Conservation (phyloP, 1,140 invertebrate genomes). For the Chrysomallon squamiferum region DNA sequence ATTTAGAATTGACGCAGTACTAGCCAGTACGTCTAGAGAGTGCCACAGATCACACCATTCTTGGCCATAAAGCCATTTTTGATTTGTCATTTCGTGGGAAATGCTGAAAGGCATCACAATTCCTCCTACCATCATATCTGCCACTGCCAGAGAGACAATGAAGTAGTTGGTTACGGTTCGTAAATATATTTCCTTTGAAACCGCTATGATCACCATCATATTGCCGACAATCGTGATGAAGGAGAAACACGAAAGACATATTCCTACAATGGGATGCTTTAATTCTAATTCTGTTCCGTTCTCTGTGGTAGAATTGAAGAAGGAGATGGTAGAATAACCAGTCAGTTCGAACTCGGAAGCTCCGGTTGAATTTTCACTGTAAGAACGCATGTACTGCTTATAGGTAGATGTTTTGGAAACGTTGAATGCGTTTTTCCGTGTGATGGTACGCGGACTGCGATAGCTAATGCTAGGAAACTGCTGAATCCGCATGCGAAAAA, state of each 20-base stretch:
- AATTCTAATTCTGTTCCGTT: slow-evolving; percentile 14
- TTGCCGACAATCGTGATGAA: slow-evolving; percentile 86
- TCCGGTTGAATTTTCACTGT: background rate
- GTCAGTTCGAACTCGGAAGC: background rate
- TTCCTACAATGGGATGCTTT: slow-evolving; percentile 41
- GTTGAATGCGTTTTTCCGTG: background rate
- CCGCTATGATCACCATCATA: slow-evolving; percentile 92
- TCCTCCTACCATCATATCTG: slow-evolving; percentile 95
- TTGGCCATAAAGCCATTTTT: slow-evolving; percentile 84
- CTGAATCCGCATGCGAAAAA: no score
- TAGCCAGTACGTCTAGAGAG: slow-evolving; percentile 94
- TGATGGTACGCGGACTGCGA: background rate
- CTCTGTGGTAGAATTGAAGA: slow-evolving; percentile 19
- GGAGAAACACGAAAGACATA: slow-evolving; percentile 70
- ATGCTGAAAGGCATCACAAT: slow-evolving; percentile 97
- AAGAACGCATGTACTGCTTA: background rate
- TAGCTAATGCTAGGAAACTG: no score
- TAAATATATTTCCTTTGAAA: slow-evolving; percentile 95
- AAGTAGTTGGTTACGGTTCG: slow-evolving; percentile 98
- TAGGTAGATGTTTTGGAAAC: background rate
- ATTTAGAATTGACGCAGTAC: slow-evolving; percentile 96
- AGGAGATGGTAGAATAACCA: slow-evolving; percentile 2
- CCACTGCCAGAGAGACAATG: slow-evolving; percentile 96
- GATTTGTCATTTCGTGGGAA: slow-evolving; percentile 82
- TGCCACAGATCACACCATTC: slow-evolving; percentile 95